Base-by-base conservation (phyloP, 2,888 invertebrate genomes). In the Cepaea hortensis region DNA sequence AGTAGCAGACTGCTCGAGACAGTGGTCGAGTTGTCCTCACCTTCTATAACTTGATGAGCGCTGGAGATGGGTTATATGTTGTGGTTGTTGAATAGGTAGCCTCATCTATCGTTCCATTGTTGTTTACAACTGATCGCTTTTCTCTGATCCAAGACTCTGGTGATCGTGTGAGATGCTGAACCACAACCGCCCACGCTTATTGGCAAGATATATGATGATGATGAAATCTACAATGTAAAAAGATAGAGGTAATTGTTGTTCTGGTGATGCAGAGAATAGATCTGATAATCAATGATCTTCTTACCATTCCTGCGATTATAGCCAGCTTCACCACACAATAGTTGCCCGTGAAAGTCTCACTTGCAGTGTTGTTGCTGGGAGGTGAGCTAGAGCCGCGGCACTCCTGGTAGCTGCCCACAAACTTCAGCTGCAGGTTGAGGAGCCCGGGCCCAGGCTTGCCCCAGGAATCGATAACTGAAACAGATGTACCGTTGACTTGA, bases 361-460 rank as follows among this genome's bases (percentile, higher is more conserved):
- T 35, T 73, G 13, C 35, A 18, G 46, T 75, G 76, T 23, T n/a
- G 9, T 73, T 65, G n/a, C 7, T n/a, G 5, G n/a, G 18, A 13
- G 81, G 81, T 6, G 81, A 46, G 70, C n/a, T 46, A 3, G 81
- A 48, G 18, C 76, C 65, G 3, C 65, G 55, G 61, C 85, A 85
- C n/a, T 80, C 76, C 18, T 35, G 15, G 62, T 85, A 85, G n/a
- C 77, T 68, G 3, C 85, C 85, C 13, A 85, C 72, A 35, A 85
- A 80, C 15, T 80, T 85, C 9, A 85, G 18, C 62, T 70, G 68
- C 3, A 70, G 79, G 3, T 61, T 70, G 13, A 84, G 35, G 0
- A 88, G 1, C 20, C 81, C 86, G 18, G 88, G 77, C 3, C 84
- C 83, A 15, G 86, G 88, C 61, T 85, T 87, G 20, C 87, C 87